Evolutionary conservation across 2,797 vertebrate genomes (phyloP), one percentile per base, ranked within the genome.

Genomic region (Taenioides sp.): DNA sequence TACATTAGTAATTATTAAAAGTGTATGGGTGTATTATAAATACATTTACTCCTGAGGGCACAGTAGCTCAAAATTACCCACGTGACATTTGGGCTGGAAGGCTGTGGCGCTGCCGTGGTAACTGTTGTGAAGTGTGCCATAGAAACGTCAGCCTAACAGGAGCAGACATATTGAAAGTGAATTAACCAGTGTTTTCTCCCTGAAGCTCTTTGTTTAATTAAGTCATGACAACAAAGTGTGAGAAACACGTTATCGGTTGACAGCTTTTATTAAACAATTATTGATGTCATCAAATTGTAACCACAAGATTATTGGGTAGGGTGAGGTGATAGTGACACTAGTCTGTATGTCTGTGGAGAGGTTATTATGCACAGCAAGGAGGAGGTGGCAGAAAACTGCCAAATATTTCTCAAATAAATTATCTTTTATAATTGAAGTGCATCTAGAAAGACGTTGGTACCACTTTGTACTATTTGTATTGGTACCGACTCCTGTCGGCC

Each of bases 141-240:
- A 31, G 65, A n/a, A 66, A 66, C 67, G 55, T 68, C 31, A 40
- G 55, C 31, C 34, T 68, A 68, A 68, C 27, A n/a, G 17, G 23
- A 52, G 49, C 17, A 17, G 67, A 68, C 54, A 58, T 20, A 58
- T 40, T 25, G 67, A 68, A 68, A 68, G 52, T 68, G 54, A 68
- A 68, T 68, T 68, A 68, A 68, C 31, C 37, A 37, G 28, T 62
- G 54, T 55, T 31, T 68, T 58, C 55, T 58, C 34, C 67, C 54
- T 5, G 67, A 54, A 68, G 67, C 67, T 68, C 67, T 68, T 68
- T 68, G 67, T 68, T 58, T 68, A 68, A 68, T 68, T 68, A 68
- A 68, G 52, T 68, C 52, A 68, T 68, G 54, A 58, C 67, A 58
- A 58, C 67, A 57, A 57, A 58, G 22, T 25, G 22, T 18, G 16